Conservation (phyloP, 2,797 vertebrate species). For the Hipposideros larvatus region DNA sequence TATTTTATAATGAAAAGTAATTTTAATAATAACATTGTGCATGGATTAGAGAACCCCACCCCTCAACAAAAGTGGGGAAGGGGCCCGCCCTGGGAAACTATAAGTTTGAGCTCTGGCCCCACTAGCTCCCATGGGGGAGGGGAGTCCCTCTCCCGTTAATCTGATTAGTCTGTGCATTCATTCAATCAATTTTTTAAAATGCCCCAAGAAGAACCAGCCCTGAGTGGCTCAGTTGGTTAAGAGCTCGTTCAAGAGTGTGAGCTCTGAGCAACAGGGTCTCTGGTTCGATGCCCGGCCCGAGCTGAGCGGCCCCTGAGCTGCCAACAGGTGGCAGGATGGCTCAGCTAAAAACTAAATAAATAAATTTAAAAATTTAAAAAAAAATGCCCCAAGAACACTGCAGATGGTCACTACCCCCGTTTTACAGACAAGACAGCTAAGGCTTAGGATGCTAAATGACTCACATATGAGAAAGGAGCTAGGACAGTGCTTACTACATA, state of each 20-base stretch:
- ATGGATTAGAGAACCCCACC: not conserved
- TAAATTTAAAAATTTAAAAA: no score
- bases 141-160: not conserved
- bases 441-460: not conserved
- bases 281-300: no score
- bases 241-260: no score
- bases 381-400: not conserved
- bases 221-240: no score
- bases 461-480: not conserved
- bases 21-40: not conserved
- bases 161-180: not conserved
- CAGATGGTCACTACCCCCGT: not conserved
- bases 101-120: not conserved
- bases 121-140: not conserved
- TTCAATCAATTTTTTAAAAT: not conserved
- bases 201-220: not conserved
- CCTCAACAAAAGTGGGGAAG: not conserved
- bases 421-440: not conserved
- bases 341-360: no score
- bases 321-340: no score
- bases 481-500: not conserved
- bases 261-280: no score
- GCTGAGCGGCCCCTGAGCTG: no score
- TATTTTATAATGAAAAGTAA: not conserved
- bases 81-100: not conserved